phyloP scores from a whole-genome alignment of 2,797 vertebrate genomes.

The Lepilemur ruficaudatus region DNA sequence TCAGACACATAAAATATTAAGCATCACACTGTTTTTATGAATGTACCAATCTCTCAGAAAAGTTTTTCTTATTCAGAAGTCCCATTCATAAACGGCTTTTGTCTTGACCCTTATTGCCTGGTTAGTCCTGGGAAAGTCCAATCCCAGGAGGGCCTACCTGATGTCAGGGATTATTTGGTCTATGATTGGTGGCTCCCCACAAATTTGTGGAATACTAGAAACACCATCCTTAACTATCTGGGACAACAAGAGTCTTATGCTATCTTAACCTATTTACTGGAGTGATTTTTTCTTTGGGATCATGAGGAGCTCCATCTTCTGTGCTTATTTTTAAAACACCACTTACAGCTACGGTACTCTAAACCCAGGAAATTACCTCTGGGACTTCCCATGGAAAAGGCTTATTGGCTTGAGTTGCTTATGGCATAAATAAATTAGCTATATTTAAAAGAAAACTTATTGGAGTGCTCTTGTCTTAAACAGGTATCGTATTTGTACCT shows the following conservation, averaged over 20 bases:
- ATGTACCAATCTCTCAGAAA: background rate
- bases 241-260: background rate
- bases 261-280: background rate
- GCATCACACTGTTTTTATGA: background rate
- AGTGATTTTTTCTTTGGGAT: background rate
- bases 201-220: background rate
- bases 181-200: background rate
- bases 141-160: background rate
- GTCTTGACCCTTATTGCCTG: background rate
- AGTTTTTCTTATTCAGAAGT: background rate
- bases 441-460: background rate
- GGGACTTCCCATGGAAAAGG: background rate
- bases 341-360: background rate
- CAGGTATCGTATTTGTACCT: background rate
- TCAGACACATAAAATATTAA: background rate
- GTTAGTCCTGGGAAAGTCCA: background rate
- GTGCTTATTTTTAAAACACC: background rate
- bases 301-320: background rate
- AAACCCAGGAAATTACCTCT: background rate
- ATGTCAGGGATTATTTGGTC: background rate
- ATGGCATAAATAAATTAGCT: background rate
- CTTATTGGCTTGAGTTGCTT: background rate
- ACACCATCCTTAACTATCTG: background rate
- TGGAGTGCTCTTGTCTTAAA: background rate
- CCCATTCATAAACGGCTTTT: background rate